A percentile compares a stretch with the other conserved stretches of the same genome.
Conservation (phyloP, 2,797 vertebrate genomes). For the Antennarius maculatus region DNA sequence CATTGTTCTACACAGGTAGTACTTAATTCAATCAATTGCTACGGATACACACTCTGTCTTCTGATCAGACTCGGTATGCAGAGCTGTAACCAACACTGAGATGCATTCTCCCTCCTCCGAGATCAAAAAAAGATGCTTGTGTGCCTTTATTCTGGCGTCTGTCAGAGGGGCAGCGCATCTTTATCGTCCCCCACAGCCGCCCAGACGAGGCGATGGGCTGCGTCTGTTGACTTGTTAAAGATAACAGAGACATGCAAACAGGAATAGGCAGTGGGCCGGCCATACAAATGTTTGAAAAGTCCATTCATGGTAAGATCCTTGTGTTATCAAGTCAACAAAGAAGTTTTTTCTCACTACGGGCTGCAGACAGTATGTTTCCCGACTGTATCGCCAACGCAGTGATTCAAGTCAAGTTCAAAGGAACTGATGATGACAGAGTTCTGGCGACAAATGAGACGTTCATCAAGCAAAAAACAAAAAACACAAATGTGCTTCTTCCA, state of each 20-base stretch:
- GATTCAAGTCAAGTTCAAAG: not conserved
- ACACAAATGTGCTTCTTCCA: not conserved
- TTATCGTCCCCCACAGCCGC: constrained; percentile 72
- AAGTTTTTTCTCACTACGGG: not conserved
- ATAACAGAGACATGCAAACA: constrained; percentile 68
- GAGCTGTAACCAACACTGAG: constrained; percentile 51
- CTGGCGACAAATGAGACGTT: not conserved
- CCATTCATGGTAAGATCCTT: constrained; percentile 17
- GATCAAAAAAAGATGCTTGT: constrained; percentile 64
- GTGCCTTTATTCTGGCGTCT: constrained; percentile 58
- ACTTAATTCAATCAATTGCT: constrained; percentile 1
- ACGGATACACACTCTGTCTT: constrained; percentile 2
- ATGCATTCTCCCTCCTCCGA: constrained; percentile 50
- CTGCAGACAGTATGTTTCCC: not conserved
- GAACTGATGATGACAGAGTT: not conserved
- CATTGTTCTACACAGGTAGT: too few relatives aligned
- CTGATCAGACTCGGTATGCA: constrained; percentile 61
- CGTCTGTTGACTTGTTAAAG: constrained; percentile 69
- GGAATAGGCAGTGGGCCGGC: constrained; percentile 41
- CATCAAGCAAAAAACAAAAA: not conserved
- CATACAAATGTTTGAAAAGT: constrained; percentile 31
- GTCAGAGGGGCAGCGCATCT: constrained; percentile 50
- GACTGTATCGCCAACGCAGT: not conserved
- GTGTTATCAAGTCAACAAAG: constrained; percentile 4
- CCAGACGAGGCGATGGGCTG: constrained; percentile 49